These are phyloP conservation scores for Acanthisitta chloris DNA, from an alignment of 2,113 vertebrate genomes.

Conservation along the genomic window DNA sequence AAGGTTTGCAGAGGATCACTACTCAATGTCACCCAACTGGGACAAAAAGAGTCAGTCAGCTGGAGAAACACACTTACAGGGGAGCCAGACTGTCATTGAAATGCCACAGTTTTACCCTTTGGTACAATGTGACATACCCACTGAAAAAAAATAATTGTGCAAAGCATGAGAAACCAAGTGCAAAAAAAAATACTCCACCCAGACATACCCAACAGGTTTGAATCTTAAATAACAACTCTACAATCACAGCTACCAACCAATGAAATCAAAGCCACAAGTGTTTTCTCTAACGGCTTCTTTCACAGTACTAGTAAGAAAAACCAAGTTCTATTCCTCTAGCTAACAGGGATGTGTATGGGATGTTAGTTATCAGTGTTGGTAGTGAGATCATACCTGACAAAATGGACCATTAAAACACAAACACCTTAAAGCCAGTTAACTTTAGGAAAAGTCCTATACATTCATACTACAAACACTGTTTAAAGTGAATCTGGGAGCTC, in stretches of 20 bases:
- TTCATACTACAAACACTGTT: constrained; percentile 50
- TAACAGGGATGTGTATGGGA: background rate
- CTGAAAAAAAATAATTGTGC: constrained; percentile 65
- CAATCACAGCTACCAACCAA: constrained; percentile 49
- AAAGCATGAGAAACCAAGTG: constrained; percentile 64
- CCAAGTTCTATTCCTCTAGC: constrained; percentile 27
- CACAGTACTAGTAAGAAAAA: constrained; percentile 61
- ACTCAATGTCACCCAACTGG: background rate
- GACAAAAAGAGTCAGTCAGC: constrained; percentile 23
- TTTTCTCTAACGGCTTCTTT: constrained; percentile 59
- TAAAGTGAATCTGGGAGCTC: constrained; percentile 21
- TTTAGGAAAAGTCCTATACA: constrained; percentile 46
- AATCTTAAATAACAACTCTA: constrained; percentile 63
- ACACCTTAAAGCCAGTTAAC: constrained; percentile 50
- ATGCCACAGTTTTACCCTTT: constrained; percentile 61
- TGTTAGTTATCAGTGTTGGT: constrained; percentile 1
- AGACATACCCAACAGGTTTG: constrained; percentile 30
- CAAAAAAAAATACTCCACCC: constrained; percentile 56
- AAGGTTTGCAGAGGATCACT: background rate
- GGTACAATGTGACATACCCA: constrained; percentile 48
- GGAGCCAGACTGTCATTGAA: constrained; percentile 21
- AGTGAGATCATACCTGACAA: constrained; percentile 21
- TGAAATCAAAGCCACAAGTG: constrained; percentile 56
- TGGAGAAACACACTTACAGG: constrained; percentile 35
- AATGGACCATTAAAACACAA: constrained; percentile 38